These are phyloP conservation scores for Notocelia uddmanniana DNA, from an alignment of 2,888 invertebrate species.

Conservation along the genomic window DNA sequence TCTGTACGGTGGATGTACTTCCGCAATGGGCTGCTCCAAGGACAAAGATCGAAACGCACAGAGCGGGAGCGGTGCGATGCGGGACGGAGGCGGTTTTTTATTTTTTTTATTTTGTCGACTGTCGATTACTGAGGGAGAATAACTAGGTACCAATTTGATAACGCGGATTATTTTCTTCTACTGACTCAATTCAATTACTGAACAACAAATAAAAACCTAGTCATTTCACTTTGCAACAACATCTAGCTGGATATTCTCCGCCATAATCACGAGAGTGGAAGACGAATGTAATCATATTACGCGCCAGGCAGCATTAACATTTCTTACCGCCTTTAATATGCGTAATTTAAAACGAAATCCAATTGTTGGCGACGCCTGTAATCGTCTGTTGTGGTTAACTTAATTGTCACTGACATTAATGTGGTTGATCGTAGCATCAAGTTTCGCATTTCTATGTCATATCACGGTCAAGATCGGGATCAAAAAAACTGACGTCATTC, in stretches of 20 bases:
- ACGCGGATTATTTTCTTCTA: no score
- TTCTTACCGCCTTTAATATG: slow-evolving; percentile 1
- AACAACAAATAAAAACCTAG: no score
- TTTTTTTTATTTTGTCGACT: no score
- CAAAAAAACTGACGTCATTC: no score
- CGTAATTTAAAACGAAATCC: slow-evolving; percentile 7
- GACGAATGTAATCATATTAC: slow-evolving; percentile 6
- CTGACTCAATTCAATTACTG: no score
- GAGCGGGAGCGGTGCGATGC: no score
- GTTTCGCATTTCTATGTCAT: not conserved
- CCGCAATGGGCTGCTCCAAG: no score
- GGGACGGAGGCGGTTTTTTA: no score
- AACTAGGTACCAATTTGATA: no score
- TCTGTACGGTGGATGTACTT: no score
- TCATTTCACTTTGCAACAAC: not conserved
- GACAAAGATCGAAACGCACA: no score
- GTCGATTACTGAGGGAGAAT: no score
- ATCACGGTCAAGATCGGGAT: not conserved
- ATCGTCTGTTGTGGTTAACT: slow-evolving; percentile 17
- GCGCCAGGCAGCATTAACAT: not conserved
- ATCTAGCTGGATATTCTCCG: not conserved
- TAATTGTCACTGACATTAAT: slow-evolving; percentile 25
- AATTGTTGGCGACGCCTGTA: slow-evolving; percentile 6
- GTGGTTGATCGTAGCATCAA: not conserved
- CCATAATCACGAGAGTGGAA: not conserved